Evolutionary conservation across 64 coral and sea anemone genomes (phyloP), one percentile per base, ranked within the genome.

Genomic region (Trachythela sp.): DNA sequence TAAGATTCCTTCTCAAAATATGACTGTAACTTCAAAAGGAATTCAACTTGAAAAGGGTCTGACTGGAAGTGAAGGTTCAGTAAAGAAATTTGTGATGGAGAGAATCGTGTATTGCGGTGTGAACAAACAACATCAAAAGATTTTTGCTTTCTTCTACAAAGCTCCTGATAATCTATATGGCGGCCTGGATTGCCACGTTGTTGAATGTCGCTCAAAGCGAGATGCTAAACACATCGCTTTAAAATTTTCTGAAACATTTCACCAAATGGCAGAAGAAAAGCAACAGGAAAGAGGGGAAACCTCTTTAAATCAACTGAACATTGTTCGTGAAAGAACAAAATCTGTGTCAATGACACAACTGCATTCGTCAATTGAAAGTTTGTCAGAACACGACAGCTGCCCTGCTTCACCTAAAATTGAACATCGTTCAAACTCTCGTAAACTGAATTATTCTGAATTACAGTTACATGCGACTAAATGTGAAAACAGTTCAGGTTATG

Each of bases 401-500:
- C 31, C 33, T 18, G 75, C 27, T 80, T 80, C 75, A 80, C 75
- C 75, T 13, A 80, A 80, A 80, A 80, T 39, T 37, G 37, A 39
- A 35, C 37, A 9, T 10, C 0, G 75, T 37, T 8, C 8, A 37
- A 68, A 68, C 7, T 22, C 20, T n/a, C 31, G 75, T 20, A 30
- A 36, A 80, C 37, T 80, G 33, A 39, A 80, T 30, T 35, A 39
- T 35, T 80, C 75, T 0, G 75, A 80, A 80, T 80, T 80, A 80
- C 75, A 80, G 20, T 35, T 80, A 39, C 37, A 80, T 80, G 2
- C 1, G 20, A 38, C 75, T 29, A 37, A 38, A 13, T 37, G 14
- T 2, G 37, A 80, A 37, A 39, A 80, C 20, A 80, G 75, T 80
- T 80, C 75, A 37, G 75, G 75, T 80, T 80, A 80, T 80, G 75